These are phyloP conservation scores for Anarrhichthys ocellatus DNA, from an alignment of 2,113 vertebrate genomes.

Conservation along the genomic window DNA sequence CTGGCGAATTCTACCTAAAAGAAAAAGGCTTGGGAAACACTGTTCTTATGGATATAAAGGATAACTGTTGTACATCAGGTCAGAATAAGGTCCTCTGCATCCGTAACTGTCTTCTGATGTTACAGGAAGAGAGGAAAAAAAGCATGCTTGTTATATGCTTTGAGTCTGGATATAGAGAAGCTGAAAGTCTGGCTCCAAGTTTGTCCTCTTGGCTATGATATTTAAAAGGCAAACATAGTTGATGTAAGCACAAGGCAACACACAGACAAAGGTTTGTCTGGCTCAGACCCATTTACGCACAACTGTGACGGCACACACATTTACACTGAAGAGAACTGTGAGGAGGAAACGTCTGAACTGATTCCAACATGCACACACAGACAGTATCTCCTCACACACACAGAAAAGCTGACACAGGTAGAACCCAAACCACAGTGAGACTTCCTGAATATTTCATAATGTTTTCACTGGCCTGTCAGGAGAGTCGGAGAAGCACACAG, in stretches of 20 bases:
- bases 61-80: background rate
- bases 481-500: constrained; percentile 22
- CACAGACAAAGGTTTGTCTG: constrained; percentile 52
- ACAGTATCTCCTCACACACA: background rate
- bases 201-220: constrained; percentile 17
- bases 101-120: background rate
- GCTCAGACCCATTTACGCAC: constrained; percentile 58
- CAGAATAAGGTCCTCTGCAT: constrained; percentile 6
- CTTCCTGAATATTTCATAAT: constrained; percentile 79
- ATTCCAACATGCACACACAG: constrained; percentile 34
- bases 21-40: background rate
- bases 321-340: constrained; percentile 11
- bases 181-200: constrained; percentile 14
- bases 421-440: constrained; percentile 54
- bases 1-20: too few species aligned
- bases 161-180: background rate
- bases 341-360: background rate
- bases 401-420: constrained; percentile 70
- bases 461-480: constrained; percentile 77
- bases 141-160: background rate
- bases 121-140: background rate
- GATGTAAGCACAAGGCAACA: constrained; percentile 70
- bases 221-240: constrained; percentile 46
- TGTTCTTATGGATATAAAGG: background rate
- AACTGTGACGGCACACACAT: constrained; percentile 37